phyloP scores from a whole-genome alignment of 2,888 invertebrate species.

The Yponomeuta sedellus region DNA sequence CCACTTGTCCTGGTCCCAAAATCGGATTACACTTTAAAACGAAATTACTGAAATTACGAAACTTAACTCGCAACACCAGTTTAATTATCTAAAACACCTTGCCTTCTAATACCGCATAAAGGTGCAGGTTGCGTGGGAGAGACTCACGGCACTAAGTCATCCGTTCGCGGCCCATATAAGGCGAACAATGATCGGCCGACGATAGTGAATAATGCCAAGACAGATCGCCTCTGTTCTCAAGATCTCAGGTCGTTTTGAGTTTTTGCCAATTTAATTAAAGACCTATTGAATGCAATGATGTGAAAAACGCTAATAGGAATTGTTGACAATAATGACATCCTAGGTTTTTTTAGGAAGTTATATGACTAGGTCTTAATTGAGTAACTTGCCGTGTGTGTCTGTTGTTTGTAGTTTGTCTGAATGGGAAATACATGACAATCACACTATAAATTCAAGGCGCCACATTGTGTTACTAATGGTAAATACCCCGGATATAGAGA shows the following conservation, averaged over 20 bases:
- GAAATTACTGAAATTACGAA: no score
- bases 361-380: neutral
- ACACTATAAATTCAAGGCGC: neutral
- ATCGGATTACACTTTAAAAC: no score
- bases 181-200: neutral
- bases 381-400: neutral
- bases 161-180: neutral
- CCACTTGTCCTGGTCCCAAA: no score
- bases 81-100: neutral
- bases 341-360: neutral
- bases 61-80: no score
- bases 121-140: neutral
- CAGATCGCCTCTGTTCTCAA: neutral
- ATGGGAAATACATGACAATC: neutral
- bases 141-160: neutral
- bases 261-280: neutral
- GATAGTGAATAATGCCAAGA: neutral
- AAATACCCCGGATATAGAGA: no score
- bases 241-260: neutral
- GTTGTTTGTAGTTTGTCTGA: neutral
- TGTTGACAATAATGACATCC: neutral
- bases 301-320: neutral
- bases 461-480: neutral
- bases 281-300: neutral
- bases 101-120: neutral